Evolutionary conservation across 2,797 vertebrate species (phyloP).

Genomic region (Chromobotia macracanthus): DNA sequence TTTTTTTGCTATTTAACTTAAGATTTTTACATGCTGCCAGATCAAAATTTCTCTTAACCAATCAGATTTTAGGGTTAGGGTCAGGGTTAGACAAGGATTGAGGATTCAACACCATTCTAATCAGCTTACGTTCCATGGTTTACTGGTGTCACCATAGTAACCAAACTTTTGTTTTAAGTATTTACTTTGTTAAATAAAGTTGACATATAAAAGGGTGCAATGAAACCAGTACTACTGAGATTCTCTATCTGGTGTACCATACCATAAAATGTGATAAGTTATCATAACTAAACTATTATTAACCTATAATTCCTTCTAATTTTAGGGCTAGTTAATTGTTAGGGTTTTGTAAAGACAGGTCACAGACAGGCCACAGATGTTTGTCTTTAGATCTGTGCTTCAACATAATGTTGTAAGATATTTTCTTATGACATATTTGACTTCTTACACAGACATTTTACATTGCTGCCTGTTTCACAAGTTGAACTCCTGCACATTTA

Average conservation of each 20-base stretch:
- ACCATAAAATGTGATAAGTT: too few relatives aligned
- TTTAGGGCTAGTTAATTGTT: too few relatives aligned
- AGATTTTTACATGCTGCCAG: background rate
- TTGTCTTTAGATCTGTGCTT: background rate
- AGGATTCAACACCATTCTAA: background rate
- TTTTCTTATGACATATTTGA: constrained; percentile 11
- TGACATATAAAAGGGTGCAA: too few relatives aligned
- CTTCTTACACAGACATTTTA: constrained; percentile 15
- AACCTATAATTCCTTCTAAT: too few relatives aligned
- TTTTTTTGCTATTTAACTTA: background rate
- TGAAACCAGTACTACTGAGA: too few relatives aligned
- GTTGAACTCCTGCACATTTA: background rate
- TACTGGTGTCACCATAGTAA: too few relatives aligned
- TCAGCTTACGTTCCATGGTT: too few relatives aligned
- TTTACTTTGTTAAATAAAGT: too few relatives aligned
- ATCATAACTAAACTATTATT: too few relatives aligned
- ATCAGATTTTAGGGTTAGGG: background rate
- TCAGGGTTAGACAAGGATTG: background rate
- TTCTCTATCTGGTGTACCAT: too few relatives aligned
- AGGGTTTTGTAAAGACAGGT: too few relatives aligned
- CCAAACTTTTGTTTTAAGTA: too few relatives aligned
- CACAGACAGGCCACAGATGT: constrained; percentile 15
- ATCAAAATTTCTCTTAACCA: background rate
- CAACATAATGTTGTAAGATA: background rate
- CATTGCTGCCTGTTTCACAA: background rate